Evolutionary conservation across 1,140 invertebrate genomes (phyloP).

Genomic region (Rhyzopertha dominica): DNA sequence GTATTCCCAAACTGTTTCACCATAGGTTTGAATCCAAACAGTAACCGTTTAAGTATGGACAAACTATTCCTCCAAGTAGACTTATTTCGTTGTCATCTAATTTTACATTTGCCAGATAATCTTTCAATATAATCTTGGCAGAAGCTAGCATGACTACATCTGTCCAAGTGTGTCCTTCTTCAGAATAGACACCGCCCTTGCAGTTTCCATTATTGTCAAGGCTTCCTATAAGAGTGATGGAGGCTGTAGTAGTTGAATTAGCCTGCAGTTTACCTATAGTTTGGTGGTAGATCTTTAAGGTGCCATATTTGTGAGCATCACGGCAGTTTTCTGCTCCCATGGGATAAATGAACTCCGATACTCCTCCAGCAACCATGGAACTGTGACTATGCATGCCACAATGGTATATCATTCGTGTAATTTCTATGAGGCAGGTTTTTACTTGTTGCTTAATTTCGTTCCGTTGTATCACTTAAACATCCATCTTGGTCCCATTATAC

Average conservation of each 20-base stretch:
- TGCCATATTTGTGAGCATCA: slow-evolving; percentile 8
- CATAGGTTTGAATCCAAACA: slow-evolving; percentile 10
- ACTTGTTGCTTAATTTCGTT: slow-evolving; percentile 7
- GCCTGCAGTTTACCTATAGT: not conserved
- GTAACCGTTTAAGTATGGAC: slow-evolving; percentile 10
- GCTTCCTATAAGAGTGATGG: slow-evolving; percentile 2
- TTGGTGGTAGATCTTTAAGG: slow-evolving; percentile 6
- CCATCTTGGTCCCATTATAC: not conserved
- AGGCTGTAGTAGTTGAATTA: slow-evolving; percentile 7
- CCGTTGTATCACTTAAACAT: slow-evolving; percentile 1
- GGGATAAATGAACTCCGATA: slow-evolving; percentile 5
- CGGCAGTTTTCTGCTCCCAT: slow-evolving; percentile 4
- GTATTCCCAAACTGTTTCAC: slow-evolving; percentile 10
- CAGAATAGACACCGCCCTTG: slow-evolving; percentile 4
- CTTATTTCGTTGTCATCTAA: slow-evolving; percentile 11
- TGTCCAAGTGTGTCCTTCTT: slow-evolving; percentile 11
- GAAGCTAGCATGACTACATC: slow-evolving; percentile 12
- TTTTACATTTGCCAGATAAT: slow-evolving; percentile 12
- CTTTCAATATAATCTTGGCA: slow-evolving; percentile 6
- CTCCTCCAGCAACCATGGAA: not conserved
- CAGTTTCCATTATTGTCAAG: slow-evolving; percentile 8
- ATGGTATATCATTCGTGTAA: slow-evolving; percentile 13
- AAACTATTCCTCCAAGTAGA: slow-evolving; percentile 10
- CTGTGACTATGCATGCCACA: slow-evolving; percentile 19
- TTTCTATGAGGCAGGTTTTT: slow-evolving; percentile 15